Evolutionary conservation across 2,888 invertebrate genomes (phyloP).

Genomic region (Pterobdella sp.): DNA sequence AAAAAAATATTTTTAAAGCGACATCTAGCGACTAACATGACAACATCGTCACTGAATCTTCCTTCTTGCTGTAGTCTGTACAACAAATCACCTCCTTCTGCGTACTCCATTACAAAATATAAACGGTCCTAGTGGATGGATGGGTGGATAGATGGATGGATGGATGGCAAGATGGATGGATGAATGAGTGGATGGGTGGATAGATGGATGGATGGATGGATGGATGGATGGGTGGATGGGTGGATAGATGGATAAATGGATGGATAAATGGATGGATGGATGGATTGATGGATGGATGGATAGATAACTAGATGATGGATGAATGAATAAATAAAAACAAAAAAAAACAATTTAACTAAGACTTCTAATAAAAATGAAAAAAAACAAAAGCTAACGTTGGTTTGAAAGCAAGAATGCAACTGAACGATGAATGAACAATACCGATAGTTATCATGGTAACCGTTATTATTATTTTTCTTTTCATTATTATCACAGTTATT

Average conservation of each 20-base stretch:
- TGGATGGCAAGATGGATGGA: no score
- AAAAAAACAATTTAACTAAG: not conserved
- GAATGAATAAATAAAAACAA: no score
- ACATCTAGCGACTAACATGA: conserved; percentile 69
- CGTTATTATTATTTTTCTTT: not conserved
- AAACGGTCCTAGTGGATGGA: conserved; percentile 72
- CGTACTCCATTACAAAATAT: conserved; percentile 99
- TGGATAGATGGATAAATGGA: no score
- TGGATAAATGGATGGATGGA: no score
- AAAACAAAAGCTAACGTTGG: not conserved
- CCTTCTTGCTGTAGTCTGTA: conserved; percentile 99
- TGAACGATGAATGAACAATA: not conserved
- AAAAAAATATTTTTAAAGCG: not conserved
- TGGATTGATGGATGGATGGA: no score
- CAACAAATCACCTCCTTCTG: conserved; percentile 99
- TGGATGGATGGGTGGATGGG: no score
- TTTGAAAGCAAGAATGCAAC: not conserved
- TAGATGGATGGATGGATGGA: no score
- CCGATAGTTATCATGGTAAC: not conserved
- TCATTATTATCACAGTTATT: not conserved
- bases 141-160: no score
- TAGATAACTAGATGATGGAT: no score
- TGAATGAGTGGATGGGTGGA: no score
- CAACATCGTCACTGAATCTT: conserved; percentile 98
- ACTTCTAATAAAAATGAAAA: not conserved